phyloP scores from a whole-genome alignment of 2,797 vertebrate genomes.

The Stomatorhinus walkeri region DNA sequence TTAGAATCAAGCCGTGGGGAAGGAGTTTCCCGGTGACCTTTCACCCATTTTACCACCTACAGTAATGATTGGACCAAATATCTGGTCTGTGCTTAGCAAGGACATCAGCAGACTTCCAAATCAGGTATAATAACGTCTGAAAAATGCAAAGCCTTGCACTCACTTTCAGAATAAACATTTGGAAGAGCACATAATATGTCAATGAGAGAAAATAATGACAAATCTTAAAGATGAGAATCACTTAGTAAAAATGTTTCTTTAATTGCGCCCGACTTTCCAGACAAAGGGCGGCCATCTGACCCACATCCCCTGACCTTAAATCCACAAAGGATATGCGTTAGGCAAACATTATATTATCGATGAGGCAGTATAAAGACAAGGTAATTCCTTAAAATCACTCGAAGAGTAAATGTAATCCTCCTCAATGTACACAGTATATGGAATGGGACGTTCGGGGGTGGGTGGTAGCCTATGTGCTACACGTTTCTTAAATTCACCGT shows the following conservation, averaged over 20 bases:
- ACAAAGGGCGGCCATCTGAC: background rate
- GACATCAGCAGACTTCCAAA: background rate
- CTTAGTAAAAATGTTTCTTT: background rate
- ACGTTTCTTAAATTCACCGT: background rate
- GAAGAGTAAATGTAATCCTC: background rate
- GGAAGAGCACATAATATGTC: background rate
- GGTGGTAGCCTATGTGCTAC: background rate
- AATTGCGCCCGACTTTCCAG: background rate
- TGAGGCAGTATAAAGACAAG: background rate
- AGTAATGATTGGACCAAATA: background rate
- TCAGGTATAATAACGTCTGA: background rate
- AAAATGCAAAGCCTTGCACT: background rate
- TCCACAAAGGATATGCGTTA: background rate
- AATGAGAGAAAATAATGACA: background rate
- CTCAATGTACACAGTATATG: background rate
- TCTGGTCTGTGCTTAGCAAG: background rate
- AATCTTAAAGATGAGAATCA: background rate
- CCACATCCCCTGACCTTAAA: background rate
- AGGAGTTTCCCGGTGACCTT: background rate
- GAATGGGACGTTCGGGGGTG: background rate
- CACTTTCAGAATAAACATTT: background rate
- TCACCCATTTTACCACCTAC: background rate
- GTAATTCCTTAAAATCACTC: background rate
- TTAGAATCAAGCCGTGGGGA: background rate
- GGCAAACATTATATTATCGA: constrained; percentile 6